Evolutionary conservation across 2,113 vertebrate genomes (phyloP).

Genomic region (Oncorhynchus clarkii): DNA sequence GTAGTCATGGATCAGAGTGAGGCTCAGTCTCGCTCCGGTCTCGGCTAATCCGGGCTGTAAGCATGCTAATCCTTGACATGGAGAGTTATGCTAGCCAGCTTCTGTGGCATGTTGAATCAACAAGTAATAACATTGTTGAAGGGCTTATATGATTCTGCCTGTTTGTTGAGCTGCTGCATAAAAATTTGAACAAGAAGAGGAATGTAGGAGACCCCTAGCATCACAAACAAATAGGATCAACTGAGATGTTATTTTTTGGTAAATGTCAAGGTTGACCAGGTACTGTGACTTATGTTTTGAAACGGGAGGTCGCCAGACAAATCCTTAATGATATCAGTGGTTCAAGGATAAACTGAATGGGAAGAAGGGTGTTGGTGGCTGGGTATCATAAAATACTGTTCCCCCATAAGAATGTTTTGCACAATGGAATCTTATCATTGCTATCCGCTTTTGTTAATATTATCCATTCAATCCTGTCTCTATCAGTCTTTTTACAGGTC

Average conservation of each 20-base stretch:
- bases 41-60: conserved; percentile 2
- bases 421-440: too few species aligned
- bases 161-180: not conserved
- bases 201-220: not conserved
- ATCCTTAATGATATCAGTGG: not conserved
- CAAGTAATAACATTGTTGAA: conserved; percentile 2
- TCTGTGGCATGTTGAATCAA: conserved; percentile 7
- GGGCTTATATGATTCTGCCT: not conserved
- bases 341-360: not conserved
- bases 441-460: too few species aligned
- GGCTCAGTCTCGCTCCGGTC: not conserved
- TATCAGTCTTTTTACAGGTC: too few species aligned
- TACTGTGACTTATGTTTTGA: not conserved
- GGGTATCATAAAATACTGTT: not conserved
- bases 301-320: not conserved
- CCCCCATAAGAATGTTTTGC: too few species aligned
- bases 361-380: too few species aligned
- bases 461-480: too few species aligned
- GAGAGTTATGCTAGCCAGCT: conserved; percentile 6
- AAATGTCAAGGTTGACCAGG: not conserved
- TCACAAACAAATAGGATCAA: conserved; percentile 2
- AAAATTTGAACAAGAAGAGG: not conserved
- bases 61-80: conserved; percentile 4
- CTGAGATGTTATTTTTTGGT: not conserved
- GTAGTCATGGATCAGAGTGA: not conserved